Evolutionary conservation across 2,797 vertebrate species (phyloP), one percentile per base, ranked within the genome.

Genomic region (Pteronotus mesoamericanus): DNA sequence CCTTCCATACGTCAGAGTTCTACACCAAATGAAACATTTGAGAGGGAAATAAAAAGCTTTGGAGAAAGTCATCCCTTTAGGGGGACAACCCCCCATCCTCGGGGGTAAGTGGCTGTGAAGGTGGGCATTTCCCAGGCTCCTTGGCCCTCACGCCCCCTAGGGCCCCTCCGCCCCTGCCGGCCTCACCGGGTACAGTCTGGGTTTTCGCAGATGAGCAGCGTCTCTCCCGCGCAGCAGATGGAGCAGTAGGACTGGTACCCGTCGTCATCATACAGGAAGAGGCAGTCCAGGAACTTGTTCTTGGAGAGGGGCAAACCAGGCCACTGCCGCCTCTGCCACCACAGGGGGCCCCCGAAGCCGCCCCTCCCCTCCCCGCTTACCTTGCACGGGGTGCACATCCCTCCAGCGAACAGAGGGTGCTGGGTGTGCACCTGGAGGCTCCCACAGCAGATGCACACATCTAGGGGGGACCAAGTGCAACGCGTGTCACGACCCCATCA

Each of bases 271-370:
- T 98, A 97, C 5, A 97, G 48, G 92, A 98, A 98, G 64, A 98
- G 89, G 42, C 82, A 75, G 32, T 94, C 95, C 74, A 98, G 78
- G 92, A 97, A 97, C 57, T n/a, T 96, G 93, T 97, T 97, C 98
- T 98, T 51, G 83, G 68, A 0, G 34, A 48, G 86, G 8, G 53
- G 15, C 72, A n/a, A 61, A 53, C 37, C 29, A 34, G n/a, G 87
- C 94, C 42, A 7, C 15, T 75, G 0, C 55, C 57, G 44, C 78
- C n/a, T 12, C 15, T 0, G 6, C 21, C 37, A 34, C 15, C 1
- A 2, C 37, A 0, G 3, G 1, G 32, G 22, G 29, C 3, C 0
- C 1, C 1, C 6, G 0, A 0, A 16, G 46, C 32, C 59, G 1
- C 42, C 64, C 24, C 57, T 1, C 0, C 0, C 44, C 55, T 4